phyloP scores from a whole-genome alignment of 1,140 invertebrate species.

The Batillaria attramentaria region DNA sequence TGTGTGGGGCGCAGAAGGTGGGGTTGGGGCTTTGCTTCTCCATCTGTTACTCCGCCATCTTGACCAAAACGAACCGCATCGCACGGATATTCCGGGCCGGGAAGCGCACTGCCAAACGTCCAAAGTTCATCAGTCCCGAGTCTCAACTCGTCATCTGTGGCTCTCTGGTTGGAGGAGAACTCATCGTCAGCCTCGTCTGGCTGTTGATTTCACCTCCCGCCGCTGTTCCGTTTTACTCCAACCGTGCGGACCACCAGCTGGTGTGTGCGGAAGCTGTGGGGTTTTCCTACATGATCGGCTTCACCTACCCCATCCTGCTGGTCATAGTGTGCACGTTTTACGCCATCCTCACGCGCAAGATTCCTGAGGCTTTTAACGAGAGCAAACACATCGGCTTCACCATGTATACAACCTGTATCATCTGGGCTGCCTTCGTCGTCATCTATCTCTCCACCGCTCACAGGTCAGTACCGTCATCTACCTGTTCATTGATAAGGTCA shows the following conservation, averaged over 20 bases:
- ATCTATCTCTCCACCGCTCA: conserved; percentile 83
- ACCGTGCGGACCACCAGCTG: conserved; percentile 66
- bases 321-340: conserved; percentile 83
- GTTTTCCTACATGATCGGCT: conserved; percentile 81
- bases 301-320: conserved; percentile 84
- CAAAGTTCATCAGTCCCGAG: conserved; percentile 92
- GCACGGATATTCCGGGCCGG: conserved; percentile 82
- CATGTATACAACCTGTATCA: conserved; percentile 91
- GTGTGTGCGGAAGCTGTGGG: conserved; percentile 80
- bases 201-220: conserved; percentile 78
- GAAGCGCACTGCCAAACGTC: conserved; percentile 88
- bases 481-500: too few relatives aligned
- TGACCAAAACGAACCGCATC: conserved; percentile 85
- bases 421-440: conserved; percentile 84
- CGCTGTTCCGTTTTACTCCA: conserved; percentile 76
- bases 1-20: conserved; percentile 78
- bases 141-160: conserved; percentile 94
- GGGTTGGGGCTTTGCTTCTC: conserved; percentile 81
- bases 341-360: conserved; percentile 87
- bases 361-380: conserved; percentile 96
- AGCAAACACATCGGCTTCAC: conserved; percentile 95
- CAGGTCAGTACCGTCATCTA: too few relatives aligned
- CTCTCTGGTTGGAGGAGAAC: conserved; percentile 77
- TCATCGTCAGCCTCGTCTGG: conserved; percentile 73
- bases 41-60: conserved; percentile 82